Percentiles rank a stretch among this genome's conserved stretches.
phyloP scores from a whole-genome alignment of 2,797 vertebrate species.

The Tragopan temminckii region DNA sequence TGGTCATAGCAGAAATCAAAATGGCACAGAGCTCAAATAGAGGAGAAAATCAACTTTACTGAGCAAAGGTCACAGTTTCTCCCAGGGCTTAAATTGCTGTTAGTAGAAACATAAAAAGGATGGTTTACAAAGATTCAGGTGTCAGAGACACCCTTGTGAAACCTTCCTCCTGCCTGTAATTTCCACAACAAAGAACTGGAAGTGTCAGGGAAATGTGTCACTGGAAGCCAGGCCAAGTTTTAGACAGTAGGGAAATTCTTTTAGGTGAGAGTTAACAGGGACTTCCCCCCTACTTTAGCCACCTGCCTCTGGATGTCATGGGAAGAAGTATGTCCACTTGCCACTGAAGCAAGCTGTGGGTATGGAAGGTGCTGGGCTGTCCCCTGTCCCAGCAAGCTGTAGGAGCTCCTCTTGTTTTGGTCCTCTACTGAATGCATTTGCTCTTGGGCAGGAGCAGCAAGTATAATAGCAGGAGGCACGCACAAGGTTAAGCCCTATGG shows the following conservation, averaged over 20 bases:
- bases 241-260: neutral
- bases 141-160: neutral
- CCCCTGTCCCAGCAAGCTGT: neutral
- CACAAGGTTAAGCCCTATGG: neutral
- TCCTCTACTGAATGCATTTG: neutral
- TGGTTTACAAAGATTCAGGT: neutral
- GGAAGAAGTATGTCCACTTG: neutral
- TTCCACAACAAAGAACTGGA: constrained; percentile 35
- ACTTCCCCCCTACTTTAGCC: neutral
- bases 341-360: neutral
- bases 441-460: neutral
- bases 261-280: neutral
- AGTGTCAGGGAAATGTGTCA: neutral
- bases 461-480: neutral
- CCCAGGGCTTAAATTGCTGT: neutral
- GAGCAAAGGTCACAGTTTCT: constrained; percentile 11
- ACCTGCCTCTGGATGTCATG: accelerated
- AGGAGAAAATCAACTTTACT: neutral
- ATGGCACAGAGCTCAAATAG: neutral
- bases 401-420: neutral
- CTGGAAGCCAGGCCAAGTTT: constrained; percentile 11
- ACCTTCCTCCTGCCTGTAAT: neutral
- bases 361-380: neutral
- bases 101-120: neutral
- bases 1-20: neutral